Percentiles rank a stretch among this genome's conserved stretches.
These are phyloP conservation scores for Drosophila orosa DNA, from an alignment of 1,140 invertebrate species.

Conservation along the genomic window DNA sequence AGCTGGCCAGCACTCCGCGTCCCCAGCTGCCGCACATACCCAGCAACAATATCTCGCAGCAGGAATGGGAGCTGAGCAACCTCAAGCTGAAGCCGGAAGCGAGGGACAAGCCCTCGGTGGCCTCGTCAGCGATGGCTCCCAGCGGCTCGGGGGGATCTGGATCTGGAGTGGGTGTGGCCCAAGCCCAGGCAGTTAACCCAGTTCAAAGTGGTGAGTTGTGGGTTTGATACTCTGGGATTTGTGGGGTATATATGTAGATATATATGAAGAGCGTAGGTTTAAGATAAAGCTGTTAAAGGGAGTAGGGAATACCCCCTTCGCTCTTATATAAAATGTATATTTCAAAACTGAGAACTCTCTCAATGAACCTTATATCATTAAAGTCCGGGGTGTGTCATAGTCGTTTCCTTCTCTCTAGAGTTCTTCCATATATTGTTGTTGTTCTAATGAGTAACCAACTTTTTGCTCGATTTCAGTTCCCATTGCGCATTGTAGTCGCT, in stretches of 20 bases:
- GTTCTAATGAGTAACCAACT: constrained; percentile 32
- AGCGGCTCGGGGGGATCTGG: constrained; percentile 15
- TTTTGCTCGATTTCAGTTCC: constrained; percentile 45
- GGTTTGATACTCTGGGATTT: neutral
- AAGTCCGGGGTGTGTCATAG: neutral
- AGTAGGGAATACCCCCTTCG: neutral
- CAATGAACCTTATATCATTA: too few relatives aligned
- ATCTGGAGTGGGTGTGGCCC: constrained; percentile 21
- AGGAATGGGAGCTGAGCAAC: constrained; percentile 91
- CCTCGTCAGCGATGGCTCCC: constrained; percentile 19
- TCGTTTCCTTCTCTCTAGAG: neutral
- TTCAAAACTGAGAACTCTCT: neutral
- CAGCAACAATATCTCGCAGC: constrained; percentile 85
- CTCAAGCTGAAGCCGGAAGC: constrained; percentile 77
- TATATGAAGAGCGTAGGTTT: neutral
- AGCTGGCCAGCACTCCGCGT: constrained; percentile 61
- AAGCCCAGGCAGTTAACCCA: constrained; percentile 20
- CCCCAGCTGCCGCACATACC: constrained; percentile 67
- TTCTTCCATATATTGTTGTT: constrained; percentile 7
- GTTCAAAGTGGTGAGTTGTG: constrained; percentile 57
- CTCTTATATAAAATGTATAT: neutral
- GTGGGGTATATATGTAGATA: neutral
- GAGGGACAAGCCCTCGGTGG: constrained; percentile 57
- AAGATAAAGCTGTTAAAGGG: neutral
- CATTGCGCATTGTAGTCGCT: constrained; percentile 87